A percentile compares a stretch with the other conserved stretches of the same genome.
Evolutionary conservation across 2,113 vertebrate genomes (phyloP).

Genomic region (Callipepla squamata): DNA sequence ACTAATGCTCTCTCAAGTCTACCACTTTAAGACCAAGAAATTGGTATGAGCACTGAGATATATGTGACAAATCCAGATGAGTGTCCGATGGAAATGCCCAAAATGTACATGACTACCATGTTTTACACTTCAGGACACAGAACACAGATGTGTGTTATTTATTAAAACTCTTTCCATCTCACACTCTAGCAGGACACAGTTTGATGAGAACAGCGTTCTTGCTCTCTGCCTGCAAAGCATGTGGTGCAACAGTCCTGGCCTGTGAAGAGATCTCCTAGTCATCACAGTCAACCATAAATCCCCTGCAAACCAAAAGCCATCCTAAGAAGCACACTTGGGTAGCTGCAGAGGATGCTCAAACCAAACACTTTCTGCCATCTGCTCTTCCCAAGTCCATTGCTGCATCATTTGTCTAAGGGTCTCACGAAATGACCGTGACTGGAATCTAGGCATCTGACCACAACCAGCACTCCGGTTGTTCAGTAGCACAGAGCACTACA

Average conservation of each 20-base stretch:
- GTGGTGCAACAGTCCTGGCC: background rate
- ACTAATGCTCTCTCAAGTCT: background rate
- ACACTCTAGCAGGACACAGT: background rate
- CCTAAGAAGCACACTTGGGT: background rate
- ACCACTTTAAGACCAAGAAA: background rate
- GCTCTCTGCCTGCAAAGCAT: background rate
- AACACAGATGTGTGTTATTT: background rate
- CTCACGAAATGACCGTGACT: background rate
- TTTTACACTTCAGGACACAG: background rate
- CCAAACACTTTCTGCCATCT: background rate
- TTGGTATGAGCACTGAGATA: background rate
- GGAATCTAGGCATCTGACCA: background rate
- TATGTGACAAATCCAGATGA: background rate
- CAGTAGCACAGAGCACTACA: background rate
- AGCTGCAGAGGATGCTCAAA: background rate
- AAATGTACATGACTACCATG: background rate
- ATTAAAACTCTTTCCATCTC: background rate
- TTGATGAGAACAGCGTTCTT: background rate
- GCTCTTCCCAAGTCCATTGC: background rate
- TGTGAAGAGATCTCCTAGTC: background rate
- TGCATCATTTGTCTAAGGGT: background rate
- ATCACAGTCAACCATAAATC: background rate
- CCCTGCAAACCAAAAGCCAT: background rate
- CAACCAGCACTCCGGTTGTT: background rate
- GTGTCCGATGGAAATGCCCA: background rate